These are phyloP conservation scores for Euzophera pinguis DNA, from an alignment of 2,888 invertebrate genomes.

Conservation along the genomic window DNA sequence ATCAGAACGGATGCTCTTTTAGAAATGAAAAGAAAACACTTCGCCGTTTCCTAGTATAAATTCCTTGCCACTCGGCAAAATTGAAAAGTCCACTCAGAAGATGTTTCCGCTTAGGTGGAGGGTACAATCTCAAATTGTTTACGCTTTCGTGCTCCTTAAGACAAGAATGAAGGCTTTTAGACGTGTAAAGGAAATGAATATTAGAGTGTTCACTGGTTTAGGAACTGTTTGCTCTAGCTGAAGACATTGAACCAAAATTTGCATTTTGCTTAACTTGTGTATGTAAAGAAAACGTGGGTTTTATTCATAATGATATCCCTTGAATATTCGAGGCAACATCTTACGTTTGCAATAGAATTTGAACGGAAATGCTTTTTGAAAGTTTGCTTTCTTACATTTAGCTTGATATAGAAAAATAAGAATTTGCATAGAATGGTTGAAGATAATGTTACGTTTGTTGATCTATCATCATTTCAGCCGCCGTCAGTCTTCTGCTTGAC, in stretches of 20 bases:
- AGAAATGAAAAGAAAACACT: constrained; percentile 67
- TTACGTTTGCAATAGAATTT: neutral
- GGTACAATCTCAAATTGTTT: constrained; percentile 64
- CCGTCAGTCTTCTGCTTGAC: too few relatives aligned
- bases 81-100: constrained; percentile 69
- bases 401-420: too few relatives aligned
- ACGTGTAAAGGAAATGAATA: constrained; percentile 28
- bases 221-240: constrained; percentile 12
- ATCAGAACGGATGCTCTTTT: constrained; percentile 53
- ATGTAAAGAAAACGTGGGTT: neutral
- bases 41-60: constrained; percentile 45
- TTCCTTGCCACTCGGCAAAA: constrained; percentile 69
- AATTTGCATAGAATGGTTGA: too few relatives aligned
- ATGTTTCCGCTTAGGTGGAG: constrained; percentile 55
- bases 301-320: neutral
- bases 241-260: constrained; percentile 12
- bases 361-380: too few relatives aligned
- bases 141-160: constrained; percentile 55
- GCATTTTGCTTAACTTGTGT: neutral
- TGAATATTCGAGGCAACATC: neutral
- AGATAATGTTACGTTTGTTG: too few relatives aligned
- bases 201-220: constrained; percentile 26
- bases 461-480: too few relatives aligned
- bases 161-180: constrained; percentile 42
- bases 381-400: too few relatives aligned